Conservation (phyloP, 2,113 vertebrate genomes). For the Elephas maximus region DNA sequence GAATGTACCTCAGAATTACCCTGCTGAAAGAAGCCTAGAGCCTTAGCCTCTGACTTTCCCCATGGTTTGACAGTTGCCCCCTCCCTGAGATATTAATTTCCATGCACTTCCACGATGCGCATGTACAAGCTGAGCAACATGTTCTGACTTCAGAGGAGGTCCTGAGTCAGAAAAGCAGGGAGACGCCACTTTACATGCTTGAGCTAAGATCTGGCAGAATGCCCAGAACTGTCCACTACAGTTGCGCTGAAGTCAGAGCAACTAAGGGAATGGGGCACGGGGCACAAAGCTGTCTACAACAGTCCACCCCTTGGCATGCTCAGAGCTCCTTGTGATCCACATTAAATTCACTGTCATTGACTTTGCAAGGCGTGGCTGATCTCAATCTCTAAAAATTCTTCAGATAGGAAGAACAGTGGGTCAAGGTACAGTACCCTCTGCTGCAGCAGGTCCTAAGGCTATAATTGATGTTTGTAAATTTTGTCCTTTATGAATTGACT, state of each 20-base stretch:
- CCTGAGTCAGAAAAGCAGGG: slow-evolving; percentile 38
- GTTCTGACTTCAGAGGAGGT: slow-evolving; percentile 15
- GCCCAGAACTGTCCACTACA: neutral
- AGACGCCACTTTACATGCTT: neutral
- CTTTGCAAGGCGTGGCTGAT: neutral
- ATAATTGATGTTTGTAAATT: neutral
- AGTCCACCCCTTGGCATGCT: neutral
- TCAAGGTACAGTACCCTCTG: neutral
- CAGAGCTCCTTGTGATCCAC: neutral
- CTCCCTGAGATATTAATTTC: neutral
- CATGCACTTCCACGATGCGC: neutral
- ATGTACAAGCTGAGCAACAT: neutral
- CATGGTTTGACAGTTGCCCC: neutral
- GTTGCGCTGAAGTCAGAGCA: neutral
- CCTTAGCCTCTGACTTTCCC: neutral
- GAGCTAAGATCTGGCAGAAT: neutral
- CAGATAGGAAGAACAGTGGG: neutral
- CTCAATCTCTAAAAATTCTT: neutral
- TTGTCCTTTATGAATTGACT: neutral
- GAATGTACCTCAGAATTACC: neutral
- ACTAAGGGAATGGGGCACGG: neutral
- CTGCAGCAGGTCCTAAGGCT: neutral
- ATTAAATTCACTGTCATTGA: neutral
- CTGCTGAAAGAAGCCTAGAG: neutral
- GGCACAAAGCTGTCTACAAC: neutral